A percentile compares a stretch with the other conserved stretches of the same genome.
Evolutionary conservation across 2,113 vertebrate species (phyloP).

Genomic region (Corythaeola cristata): DNA sequence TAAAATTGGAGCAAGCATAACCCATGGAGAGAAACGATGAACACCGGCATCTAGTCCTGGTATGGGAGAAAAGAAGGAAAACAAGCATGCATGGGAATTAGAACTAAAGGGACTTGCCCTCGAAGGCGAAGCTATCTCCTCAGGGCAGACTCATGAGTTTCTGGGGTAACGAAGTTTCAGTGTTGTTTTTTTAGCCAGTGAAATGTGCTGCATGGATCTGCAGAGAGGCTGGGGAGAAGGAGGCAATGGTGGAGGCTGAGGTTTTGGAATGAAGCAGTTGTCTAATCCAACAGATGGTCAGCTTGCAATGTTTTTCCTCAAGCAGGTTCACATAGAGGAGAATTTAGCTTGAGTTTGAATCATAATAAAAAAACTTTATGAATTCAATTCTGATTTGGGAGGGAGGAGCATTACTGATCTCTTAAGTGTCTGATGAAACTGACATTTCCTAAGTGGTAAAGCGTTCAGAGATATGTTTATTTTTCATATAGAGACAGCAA

Average conservation of each 20-base stretch:
- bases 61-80: background rate
- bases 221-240: accelerated
- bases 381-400: background rate
- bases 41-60: background rate
- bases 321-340: background rate
- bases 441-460: background rate
- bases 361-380: background rate
- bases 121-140: background rate
- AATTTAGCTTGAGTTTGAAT: background rate
- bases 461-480: background rate
- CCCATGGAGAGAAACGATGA: background rate
- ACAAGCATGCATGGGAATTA: background rate
- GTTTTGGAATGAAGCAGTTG: background rate
- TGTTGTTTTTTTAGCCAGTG: background rate
- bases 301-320: background rate
- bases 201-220: background rate
- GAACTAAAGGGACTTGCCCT: background rate
- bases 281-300: background rate
- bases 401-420: background rate
- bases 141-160: background rate
- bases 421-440: background rate
- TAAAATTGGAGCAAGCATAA: constrained; percentile 23
- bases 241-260: background rate
- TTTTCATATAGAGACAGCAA: background rate
- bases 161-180: background rate